Base-by-base conservation (phyloP, 30 jellyfish, hydroid and myxozoan genomes). In the Cassiopea xamachana region DNA sequence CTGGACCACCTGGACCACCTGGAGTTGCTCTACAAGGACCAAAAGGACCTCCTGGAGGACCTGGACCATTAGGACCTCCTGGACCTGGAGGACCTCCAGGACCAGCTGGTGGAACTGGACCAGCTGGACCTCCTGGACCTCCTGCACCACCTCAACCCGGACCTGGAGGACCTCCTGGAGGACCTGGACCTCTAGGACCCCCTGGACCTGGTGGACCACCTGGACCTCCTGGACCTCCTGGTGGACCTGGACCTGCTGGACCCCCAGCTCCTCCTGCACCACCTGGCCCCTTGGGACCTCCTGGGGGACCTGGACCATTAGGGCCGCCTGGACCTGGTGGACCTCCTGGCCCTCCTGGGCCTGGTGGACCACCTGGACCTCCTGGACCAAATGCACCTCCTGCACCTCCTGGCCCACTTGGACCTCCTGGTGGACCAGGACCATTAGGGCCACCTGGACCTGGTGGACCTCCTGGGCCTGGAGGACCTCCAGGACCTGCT, bases 1-100 rank as follows among this genome's bases (percentile, higher is more conserved):
- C 98, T 45, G 98, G 98, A 74, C 98, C 98, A 15, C 97, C 98
- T 17, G 97, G 97, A 89, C 98, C 98, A 1, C 98, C 98, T 12
- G 98, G 98, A 2, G 96, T 91, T 46, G 97, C 92, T 27, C 92
- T 97, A 15, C 98, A 97, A 27, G 98, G 98, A 44, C 98, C 99
- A 70, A 72, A 91, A 49, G 98, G 97, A 78, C 98, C 98, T 59
- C 43, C 98, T 69, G 96, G 97, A 88, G 93, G 94, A 19, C 75
- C 86, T 55, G 90, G 89, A 69, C 93, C 97, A 81, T 46, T 91
- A 81, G 92, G 79, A 49, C 90, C 91, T 61, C 84, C 84, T 43
- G 91, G 89, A 62, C 89, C 90, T 78, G 79, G 92, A 87, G 94
- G 89, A 49, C 86, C 87, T 5, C 86, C 92, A 67, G 89, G 95